Conservation (phyloP, 2,888 invertebrate species). For the Gonocerus acuteangulatus region DNA sequence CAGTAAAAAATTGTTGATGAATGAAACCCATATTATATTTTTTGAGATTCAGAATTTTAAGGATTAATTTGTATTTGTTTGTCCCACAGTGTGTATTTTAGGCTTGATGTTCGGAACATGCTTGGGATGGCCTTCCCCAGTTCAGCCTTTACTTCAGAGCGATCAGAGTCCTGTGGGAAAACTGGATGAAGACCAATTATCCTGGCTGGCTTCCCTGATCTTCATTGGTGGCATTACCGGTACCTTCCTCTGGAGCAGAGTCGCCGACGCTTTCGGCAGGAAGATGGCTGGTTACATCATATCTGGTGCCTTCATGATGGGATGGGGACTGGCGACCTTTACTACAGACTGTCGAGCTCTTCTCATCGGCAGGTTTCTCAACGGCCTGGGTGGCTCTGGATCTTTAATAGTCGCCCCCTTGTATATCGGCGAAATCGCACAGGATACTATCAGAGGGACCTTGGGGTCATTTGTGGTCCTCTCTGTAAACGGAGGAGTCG, state of each 20-base stretch:
- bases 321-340: conserved; percentile 52
- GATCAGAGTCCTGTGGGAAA: conserved; percentile 44
- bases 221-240: conserved; percentile 50
- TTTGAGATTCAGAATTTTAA: too few relatives aligned
- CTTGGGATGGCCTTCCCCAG: conserved; percentile 55
- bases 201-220: conserved; percentile 52
- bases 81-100: conserved; percentile 28
- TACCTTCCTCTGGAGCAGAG: conserved; percentile 46
- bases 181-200: conserved; percentile 48
- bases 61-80: too few relatives aligned
- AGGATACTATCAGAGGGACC: conserved; percentile 48
- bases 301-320: conserved; percentile 49
- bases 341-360: conserved; percentile 46
- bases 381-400: conserved; percentile 53
- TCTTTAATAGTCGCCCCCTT: conserved; percentile 52
- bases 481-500: conserved; percentile 48
- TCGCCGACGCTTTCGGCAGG: conserved; percentile 50
- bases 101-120: conserved; percentile 40
- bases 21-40: too few relatives aligned
- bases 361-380: conserved; percentile 50
- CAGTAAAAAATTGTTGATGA: too few relatives aligned
- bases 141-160: conserved; percentile 45
- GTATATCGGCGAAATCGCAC: conserved; percentile 56
- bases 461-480: conserved; percentile 53
- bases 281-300: conserved; percentile 48